phyloP scores from a whole-genome alignment of 2,888 invertebrate genomes.

The Leptopilina syphax region DNA sequence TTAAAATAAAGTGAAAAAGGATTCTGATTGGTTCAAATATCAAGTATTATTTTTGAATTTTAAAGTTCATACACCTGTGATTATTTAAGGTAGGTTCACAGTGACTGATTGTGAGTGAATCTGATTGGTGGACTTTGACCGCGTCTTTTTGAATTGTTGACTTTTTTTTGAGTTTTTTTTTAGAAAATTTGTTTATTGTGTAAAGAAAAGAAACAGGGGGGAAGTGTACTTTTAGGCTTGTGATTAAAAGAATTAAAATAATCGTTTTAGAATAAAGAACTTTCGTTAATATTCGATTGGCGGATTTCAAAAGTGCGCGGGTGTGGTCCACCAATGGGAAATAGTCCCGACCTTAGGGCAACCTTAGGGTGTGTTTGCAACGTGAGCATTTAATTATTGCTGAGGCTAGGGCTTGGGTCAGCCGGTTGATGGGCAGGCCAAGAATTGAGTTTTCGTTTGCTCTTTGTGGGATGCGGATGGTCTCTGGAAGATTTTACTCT shows the following conservation, averaged over 20 bases:
- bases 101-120: no score
- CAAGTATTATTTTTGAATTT: not conserved
- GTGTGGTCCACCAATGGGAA: not conserved
- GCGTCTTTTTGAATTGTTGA: no score
- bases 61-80: not conserved
- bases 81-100: not conserved
- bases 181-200: no score
- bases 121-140: no score
- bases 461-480: conserved; percentile 62
- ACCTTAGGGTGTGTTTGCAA: not conserved
- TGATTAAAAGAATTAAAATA: no score
- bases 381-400: not conserved
- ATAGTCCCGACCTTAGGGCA: not conserved
- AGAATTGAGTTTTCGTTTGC: conserved; percentile 60
- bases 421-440: not conserved
- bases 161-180: no score
- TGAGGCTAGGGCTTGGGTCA: conserved; percentile 5
- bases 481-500: conserved; percentile 56
- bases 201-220: no score
- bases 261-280: no score
- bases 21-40: conserved; percentile 1
- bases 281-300: no score
- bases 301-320: no score
- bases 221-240: no score
- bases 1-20: conserved; percentile 10